These are phyloP conservation scores for Scrobipalpa costella DNA, from an alignment of 2,888 invertebrate genomes.

Conservation along the genomic window DNA sequence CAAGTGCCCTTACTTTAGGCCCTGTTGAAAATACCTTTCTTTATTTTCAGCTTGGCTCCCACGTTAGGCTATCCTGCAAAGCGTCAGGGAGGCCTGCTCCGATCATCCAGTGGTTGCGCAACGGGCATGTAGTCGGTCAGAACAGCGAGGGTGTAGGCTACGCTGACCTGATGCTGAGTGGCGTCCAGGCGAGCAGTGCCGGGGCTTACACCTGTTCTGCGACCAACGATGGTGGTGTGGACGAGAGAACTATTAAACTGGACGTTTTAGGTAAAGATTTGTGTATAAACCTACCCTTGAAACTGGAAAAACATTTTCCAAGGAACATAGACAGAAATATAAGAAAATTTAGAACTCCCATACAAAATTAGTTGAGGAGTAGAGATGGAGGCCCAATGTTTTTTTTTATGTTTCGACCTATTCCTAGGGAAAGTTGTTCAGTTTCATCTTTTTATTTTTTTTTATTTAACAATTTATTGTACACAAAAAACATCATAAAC, in stretches of 20 bases:
- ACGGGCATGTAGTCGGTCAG: slow-evolving; percentile 53
- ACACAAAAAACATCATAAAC: no score
- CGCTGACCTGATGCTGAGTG: slow-evolving; percentile 57
- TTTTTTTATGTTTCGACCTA: no score
- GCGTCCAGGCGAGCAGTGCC: slow-evolving; percentile 46
- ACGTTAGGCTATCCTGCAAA: slow-evolving; percentile 69
- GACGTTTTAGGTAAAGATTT: slow-evolving; percentile 63
- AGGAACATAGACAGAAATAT: no score
- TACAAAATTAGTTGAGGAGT: no score
- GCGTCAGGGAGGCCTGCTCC: slow-evolving; percentile 82
- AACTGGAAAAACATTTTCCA: no score
- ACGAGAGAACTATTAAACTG: slow-evolving; percentile 57
- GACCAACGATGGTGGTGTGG: slow-evolving; percentile 77
- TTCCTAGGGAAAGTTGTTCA: no score
- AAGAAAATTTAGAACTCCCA: no score
- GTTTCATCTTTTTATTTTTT: no score
- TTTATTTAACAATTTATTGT: no score
- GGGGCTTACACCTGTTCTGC: slow-evolving; percentile 82
- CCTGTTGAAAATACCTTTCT: background rate
- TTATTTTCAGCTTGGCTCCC: slow-evolving; percentile 52
- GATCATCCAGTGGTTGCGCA: slow-evolving; percentile 81
- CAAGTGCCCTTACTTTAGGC: background rate
- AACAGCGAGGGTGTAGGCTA: slow-evolving; percentile 47
- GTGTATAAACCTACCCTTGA: no score
- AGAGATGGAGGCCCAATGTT: no score